phyloP scores from a whole-genome alignment of 2,797 vertebrate species.

The Distichodus sexfasciatus region DNA sequence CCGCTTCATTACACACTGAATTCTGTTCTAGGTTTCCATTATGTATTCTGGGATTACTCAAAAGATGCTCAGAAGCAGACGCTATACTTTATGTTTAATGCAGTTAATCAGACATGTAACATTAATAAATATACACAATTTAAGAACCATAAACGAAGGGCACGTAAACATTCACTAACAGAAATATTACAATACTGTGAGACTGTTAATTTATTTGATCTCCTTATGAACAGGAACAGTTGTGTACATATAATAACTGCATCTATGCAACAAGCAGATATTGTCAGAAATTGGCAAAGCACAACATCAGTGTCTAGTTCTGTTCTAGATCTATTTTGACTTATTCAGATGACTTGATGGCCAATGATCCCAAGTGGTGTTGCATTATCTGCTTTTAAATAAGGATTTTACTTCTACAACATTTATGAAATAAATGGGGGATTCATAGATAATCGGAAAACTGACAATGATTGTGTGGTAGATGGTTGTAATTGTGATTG shows the following conservation, averaged over 20 bases:
- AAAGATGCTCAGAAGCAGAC: neutral
- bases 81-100: conserved; percentile 55
- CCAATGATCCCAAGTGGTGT: too few relatives aligned
- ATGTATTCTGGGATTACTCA: neutral
- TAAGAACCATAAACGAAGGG: conserved; percentile 56
- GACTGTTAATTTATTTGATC: neutral
- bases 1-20: neutral
- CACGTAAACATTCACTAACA: conserved; percentile 71
- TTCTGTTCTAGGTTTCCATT: neutral
- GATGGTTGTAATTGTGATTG: too few relatives aligned
- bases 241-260: conserved; percentile 17
- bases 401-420: too few relatives aligned
- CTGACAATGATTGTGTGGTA: too few relatives aligned
- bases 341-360: conserved; percentile 74
- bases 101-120: conserved; percentile 79
- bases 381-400: too few relatives aligned
- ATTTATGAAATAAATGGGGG: too few relatives aligned
- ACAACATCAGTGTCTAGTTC: neutral
- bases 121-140: conserved; percentile 79
- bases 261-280: conserved; percentile 79
- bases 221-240: conserved; percentile 59
- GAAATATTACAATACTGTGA: conserved; percentile 1
- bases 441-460: too few relatives aligned
- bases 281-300: conserved; percentile 56
- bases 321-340: neutral